Base-by-base conservation (phyloP, 1,140 invertebrate species). In the Drosophila sp. region DNA sequence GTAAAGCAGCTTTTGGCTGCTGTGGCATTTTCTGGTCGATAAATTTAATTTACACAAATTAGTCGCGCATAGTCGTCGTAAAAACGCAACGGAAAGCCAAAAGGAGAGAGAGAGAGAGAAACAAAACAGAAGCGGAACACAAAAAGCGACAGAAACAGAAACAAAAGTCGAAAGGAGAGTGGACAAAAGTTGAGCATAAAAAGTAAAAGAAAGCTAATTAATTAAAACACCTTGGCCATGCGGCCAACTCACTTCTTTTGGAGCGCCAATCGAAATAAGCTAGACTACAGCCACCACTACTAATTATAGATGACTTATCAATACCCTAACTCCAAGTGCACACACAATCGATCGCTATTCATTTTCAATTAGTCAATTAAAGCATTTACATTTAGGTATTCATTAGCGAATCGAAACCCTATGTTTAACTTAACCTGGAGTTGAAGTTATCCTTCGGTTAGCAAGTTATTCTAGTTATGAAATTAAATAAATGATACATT, bases 31-130 rank as follows among this genome's bases (percentile, higher is more conserved):
- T 89, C 83, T 89, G 83, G 83, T 87, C 83, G 83, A 87, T 87
- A 89, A 87, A 87, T 87, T 89, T 87, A 87, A 87, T 87, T 87
- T 87, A 87, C 83, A 87, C 83, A 87, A 87, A 87, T 87, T 87
- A 87, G 84, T 87, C 83, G 79, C 84, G 83, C 84, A 65, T 87
- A 76, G 83, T 87, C 84, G 83, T 87, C 84, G 83, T 86, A 87
- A 87, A 87, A 86, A 86, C 84, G 83, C 83, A 69, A 87, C 79
- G 72, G 76, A 87, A 73, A 57, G 27, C 50, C 17, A 17, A 17
- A 17, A 17, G 17, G 17, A 17, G 17, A 17, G 17, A 17, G 17
- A 17, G 64, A 60, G 70, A 35, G 44, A 40, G 30, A 35, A 7
- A 30, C 2, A 1, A 50, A 50, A 8, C 10, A 17, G 27, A 41